Conservation (phyloP, 2,888 invertebrate genomes). For the Tuberolachnus salignus region DNA sequence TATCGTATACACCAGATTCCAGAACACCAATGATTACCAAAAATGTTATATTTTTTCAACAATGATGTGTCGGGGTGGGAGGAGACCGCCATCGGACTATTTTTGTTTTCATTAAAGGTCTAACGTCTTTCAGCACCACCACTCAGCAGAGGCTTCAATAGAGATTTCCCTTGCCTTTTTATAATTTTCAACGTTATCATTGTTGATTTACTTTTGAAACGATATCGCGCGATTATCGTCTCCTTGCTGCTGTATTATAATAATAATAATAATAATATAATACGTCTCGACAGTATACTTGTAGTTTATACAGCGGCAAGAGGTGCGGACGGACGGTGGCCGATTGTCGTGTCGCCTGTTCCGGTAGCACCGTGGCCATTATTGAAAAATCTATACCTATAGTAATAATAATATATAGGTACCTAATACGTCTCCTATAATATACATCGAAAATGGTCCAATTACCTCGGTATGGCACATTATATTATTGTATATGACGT, state of each 20-base stretch:
- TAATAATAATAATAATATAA: conserved; percentile 2
- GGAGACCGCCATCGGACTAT: too few species aligned
- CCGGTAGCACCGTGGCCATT: background rate
- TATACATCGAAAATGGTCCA: conserved; percentile 46
- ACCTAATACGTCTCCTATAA: background rate
- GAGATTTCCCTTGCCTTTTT: background rate
- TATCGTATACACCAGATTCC: too few species aligned
- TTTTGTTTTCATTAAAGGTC: too few species aligned
- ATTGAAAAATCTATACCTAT: conserved; percentile 1
- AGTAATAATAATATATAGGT: too few species aligned
- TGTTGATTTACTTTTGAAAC: background rate
- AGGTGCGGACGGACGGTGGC: background rate
- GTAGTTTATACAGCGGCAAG: too few species aligned
- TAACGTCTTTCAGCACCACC: too few species aligned
- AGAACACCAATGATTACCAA: too few species aligned
- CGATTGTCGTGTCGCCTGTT: conserved; percentile 6
- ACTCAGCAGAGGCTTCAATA: too few species aligned
- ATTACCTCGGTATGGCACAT: conserved; percentile 55
- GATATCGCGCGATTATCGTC: background rate
- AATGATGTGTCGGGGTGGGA: too few species aligned
- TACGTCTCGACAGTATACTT: too few species aligned
- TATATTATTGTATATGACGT: conserved; percentile 31
- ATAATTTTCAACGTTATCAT: background rate
- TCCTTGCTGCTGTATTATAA: too few species aligned
- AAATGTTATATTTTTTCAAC: too few species aligned